Evolutionary conservation across 2,797 vertebrate genomes (phyloP), one percentile per base, ranked within the genome.

Genomic region (Xiphorhynchus erythropygius): DNA sequence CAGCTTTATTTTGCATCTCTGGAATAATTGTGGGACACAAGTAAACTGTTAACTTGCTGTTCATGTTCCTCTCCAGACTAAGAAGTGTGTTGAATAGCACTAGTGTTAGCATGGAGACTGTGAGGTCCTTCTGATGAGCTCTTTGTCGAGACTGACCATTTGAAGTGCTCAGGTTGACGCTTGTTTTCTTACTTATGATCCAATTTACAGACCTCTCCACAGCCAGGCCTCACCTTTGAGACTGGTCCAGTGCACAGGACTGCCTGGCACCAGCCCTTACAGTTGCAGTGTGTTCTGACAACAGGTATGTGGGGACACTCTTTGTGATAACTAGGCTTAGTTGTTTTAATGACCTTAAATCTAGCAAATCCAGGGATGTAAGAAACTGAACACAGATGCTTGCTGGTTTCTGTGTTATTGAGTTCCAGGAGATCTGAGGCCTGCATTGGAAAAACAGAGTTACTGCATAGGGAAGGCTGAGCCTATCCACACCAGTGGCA

Each of bases 61-160:
- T 88, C 30, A 30, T 2, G 1, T 53, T 94, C 82, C 86, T 90
- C 42, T 93, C 80, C 77, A 93, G 55, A 71, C 56, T 35, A 39
- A 73, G 32, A 93, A 95, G 89, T 74, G 41, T 55, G 60, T 28
- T 89, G 52, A 87, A 63, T 49, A 79, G 76, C 67, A 74, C 59
- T 69, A 69, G 30, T 60, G 62, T 47, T 79, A 90, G 55, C 74
- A 80, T 27, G 67, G 69, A 93, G 74, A 18, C 67, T 91, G 21
- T 35, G 35, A 90, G 17, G 17, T 73, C 80, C 44, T 93, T 93
- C 75, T 93, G 84, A 64, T 71, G 84, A 92, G 62, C 53, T 95
- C 95, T 94, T 57, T 84, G 79, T 93, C 35, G 64, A 96, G 93
- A 96, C 89, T 60, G 79, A 77, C 89, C 50, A 52, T 88, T 21